A percentile compares a stretch with the other conserved stretches of the same genome.
These are phyloP conservation scores for Morbakka virulenta DNA, from an alignment of 30 jellyfish, hydroid and myxozoan species.

Conservation along the genomic window DNA sequence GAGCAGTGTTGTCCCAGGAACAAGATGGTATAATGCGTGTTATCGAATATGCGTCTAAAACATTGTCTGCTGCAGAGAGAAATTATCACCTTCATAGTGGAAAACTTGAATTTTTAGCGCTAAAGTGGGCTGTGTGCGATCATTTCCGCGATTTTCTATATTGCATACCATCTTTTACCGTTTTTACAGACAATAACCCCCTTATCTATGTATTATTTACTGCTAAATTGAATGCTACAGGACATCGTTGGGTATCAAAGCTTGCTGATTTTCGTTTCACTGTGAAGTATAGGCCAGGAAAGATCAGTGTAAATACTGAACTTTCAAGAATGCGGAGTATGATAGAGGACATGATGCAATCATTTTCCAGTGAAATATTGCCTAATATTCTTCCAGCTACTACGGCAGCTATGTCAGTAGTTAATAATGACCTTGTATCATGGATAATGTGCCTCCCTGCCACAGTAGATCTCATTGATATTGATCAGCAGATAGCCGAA, in stretches of 20 bases:
- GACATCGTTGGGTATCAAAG: conserved; percentile 45
- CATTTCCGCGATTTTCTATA: conserved; percentile 10
- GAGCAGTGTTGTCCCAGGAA: conserved; percentile 22
- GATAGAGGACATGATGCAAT: too few relatives aligned
- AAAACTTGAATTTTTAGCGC: conserved; percentile 34
- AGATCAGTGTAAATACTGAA: too few relatives aligned
- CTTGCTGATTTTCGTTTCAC: conserved; percentile 22
- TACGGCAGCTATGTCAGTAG: conserved; percentile 6
- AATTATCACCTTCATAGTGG: conserved; percentile 19
- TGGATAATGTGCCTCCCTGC: conserved; percentile 34
- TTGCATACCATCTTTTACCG: conserved; percentile 33
- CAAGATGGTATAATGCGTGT: conserved; percentile 4
- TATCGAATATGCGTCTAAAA: conserved; percentile 12
- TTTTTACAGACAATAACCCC: conserved; percentile 22
- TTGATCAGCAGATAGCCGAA: too few relatives aligned
- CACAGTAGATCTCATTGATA: too few relatives aligned
- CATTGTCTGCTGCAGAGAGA: conserved; percentile 19
- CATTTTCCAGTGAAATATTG: not conserved
- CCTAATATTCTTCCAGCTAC: conserved; percentile 20
- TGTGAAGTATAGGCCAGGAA: conserved; percentile 40
- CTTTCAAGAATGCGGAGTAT: too few relatives aligned
- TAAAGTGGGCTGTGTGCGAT: conserved; percentile 48
- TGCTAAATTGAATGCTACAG: conserved; percentile 50
- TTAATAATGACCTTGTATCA: too few relatives aligned
- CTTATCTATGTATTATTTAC: conserved; percentile 14